Evolutionary conservation across 2,888 invertebrate species (phyloP).

Genomic region (Agrochola circellaris): DNA sequence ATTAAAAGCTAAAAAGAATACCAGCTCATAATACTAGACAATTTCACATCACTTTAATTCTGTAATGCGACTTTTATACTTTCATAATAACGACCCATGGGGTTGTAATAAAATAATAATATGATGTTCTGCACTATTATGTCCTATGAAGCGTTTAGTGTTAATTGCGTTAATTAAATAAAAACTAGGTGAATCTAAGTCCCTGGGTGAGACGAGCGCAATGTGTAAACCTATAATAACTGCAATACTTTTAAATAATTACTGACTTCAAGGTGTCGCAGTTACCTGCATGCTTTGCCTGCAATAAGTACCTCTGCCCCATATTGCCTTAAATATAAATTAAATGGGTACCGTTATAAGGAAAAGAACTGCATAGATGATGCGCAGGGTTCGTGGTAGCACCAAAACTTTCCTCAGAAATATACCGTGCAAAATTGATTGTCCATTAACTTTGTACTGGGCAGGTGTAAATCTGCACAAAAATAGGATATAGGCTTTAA

Average conservation of each 20-base stretch:
- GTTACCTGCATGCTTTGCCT: no score
- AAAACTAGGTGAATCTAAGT: not conserved
- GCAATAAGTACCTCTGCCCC: not conserved
- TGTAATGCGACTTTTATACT: conserved; percentile 20
- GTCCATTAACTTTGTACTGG: no score
- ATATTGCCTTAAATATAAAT: not conserved
- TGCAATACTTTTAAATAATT: not conserved
- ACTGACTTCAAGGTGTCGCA: not conserved
- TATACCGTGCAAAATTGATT: no score
- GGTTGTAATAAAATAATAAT: conserved; percentile 6
- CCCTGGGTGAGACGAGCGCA: not conserved
- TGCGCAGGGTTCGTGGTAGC: no score
- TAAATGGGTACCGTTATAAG: not conserved
- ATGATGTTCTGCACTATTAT: conserved; percentile 11
- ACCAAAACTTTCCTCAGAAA: no score
- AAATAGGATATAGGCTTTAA: no score
- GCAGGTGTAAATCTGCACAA: no score
- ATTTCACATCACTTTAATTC: conserved; percentile 30
- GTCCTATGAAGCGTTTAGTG: conserved; percentile 2
- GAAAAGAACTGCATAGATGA: no score
- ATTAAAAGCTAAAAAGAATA: conserved; percentile 9
- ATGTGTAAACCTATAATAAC: not conserved
- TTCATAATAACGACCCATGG: conserved; percentile 30
- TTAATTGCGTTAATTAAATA: conserved; percentile 13
- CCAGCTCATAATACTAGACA: not conserved